Evolutionary conservation across 2,113 vertebrate genomes (phyloP), one percentile per base, ranked within the genome.

Genomic region (Phycodurus eques): DNA sequence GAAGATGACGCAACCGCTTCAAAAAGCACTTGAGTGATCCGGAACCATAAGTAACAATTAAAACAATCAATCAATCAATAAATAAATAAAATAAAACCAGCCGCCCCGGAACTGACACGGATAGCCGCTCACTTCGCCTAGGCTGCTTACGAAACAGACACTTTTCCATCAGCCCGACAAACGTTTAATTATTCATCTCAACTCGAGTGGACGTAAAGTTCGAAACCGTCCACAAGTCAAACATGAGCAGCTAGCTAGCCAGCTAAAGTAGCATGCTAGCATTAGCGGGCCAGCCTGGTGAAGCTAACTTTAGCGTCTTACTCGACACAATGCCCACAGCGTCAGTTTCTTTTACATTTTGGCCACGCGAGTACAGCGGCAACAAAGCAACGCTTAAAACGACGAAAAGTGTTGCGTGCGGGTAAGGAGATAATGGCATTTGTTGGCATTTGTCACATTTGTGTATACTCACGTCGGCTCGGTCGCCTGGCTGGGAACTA

Each of bases 401-500:
- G 12, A 60, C 4, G 20, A 5, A 1, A n/a, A 17, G 9, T 20
- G 27, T 4, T 10, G 53, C 3, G 20, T 20, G 20, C 8, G 9
- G 22, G 8, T 11, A 8, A 6, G 7, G n/a, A 22, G 2, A 2
- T 4, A 3, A 0, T 10, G 2, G 1, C 53, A 56, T 56, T 56
- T 56, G 3, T 39, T 10, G 2, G 1, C 53, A 56, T 56, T 56
- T 56, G 3, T 39, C 35, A 5, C 35, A 56, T 56, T 56, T 7
- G 53, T 6, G 15, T 17, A 7, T 2, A 89, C 89, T 90, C 78
- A 90, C 89, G 87, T 88, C 79, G 39, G 60, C 73, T 66, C 35
- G 73, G 42, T 78, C 81, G 88, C 87, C 85, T 85, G 81, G 75
- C 87, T 84, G 80, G 77, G 77, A 88, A 83, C 82, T 70, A 61